Percentiles rank a stretch among this genome's conserved stretches.
Evolutionary conservation across 2,888 invertebrate species (phyloP).

Genomic region (Pandemis heparana): DNA sequence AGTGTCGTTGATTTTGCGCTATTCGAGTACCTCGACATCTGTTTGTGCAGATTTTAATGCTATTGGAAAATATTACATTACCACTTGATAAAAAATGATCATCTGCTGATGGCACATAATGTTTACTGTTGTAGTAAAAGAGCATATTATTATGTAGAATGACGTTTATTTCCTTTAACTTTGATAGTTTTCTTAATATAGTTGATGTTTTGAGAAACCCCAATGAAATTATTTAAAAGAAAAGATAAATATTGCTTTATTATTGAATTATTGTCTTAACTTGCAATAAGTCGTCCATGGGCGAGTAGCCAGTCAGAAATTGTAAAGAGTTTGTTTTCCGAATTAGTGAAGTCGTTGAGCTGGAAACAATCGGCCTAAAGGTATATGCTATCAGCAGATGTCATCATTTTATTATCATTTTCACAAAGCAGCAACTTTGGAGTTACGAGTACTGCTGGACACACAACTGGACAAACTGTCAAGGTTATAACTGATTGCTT

Average conservation of each 20-base stretch:
- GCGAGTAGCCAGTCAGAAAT: no score
- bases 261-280: no score
- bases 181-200: neutral
- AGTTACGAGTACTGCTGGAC: conserved; percentile 83
- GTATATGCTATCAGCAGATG: conserved; percentile 52
- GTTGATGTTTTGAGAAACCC: neutral
- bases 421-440: conserved; percentile 72
- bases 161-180: neutral
- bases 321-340: no score
- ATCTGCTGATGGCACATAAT: conserved; percentile 16
- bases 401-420: conserved; percentile 63
- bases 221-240: neutral
- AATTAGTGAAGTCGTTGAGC: neutral
- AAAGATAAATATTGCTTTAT: neutral
- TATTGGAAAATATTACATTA: conserved; percentile 25
- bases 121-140: neutral
- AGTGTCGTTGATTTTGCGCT: conserved; percentile 34
- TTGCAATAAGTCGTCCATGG: neutral
- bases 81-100: conserved; percentile 34
- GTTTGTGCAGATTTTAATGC: conserved; percentile 23
- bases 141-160: neutral
- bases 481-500: conserved; percentile 74
- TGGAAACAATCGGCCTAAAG: neutral
- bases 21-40: conserved; percentile 38
- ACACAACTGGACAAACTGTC: conserved; percentile 74